Base-by-base conservation (phyloP, 2,888 invertebrate species). In the Hartigia nigra region DNA sequence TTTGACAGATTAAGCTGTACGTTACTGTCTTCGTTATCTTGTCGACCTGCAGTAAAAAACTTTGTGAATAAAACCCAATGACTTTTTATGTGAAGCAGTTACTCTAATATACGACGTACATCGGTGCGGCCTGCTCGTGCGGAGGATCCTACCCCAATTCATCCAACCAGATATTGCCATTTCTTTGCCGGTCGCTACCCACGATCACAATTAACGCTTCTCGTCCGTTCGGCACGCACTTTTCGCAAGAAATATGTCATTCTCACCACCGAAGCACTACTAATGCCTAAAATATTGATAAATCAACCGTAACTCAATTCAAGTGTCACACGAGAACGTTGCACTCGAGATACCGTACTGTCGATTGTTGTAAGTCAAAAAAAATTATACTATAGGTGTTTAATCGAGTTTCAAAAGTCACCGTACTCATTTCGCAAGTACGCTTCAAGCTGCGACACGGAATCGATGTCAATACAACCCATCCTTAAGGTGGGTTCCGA, bases 11-110 rank as follows among this genome's bases (percentile, higher is more conserved):
- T 93, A 83, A 93, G 90, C 86, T 93, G 92, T 81, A 93, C 91
- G 85, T 90, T 94, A 90, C 94, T 93, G 92, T 95, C 95, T 91
- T 95, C 95, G 88, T 92, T 93, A 88, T 92, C 91, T 75, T 89
- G 90, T 78, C 91, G 91, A 86, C 88, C 92, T 92, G 86, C 77
- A 86, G 87, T 80, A 79, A 76, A 83, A 80, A 82, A 55, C 55
- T 34, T 32, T 14, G 14, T 72, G 72, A 76, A 81, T 74, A 55
- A 81, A 82, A 82, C 39, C 74, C 32, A 72, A 75, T 55, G 55
- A 81, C 76, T 31, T 72, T 12, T 72, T 34, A 82, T 81, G 74
- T 74, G 12, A 74, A 23, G 75, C 82, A 80, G 81, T 82, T 70
- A 76, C 74, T 78, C 69, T 35, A 82, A 77, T 75, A 34, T 74